Conservation (phyloP, 30 jellyfish, hydroid and myxozoan genomes). For the Aurelia aurita complex sp. Pacific region DNA sequence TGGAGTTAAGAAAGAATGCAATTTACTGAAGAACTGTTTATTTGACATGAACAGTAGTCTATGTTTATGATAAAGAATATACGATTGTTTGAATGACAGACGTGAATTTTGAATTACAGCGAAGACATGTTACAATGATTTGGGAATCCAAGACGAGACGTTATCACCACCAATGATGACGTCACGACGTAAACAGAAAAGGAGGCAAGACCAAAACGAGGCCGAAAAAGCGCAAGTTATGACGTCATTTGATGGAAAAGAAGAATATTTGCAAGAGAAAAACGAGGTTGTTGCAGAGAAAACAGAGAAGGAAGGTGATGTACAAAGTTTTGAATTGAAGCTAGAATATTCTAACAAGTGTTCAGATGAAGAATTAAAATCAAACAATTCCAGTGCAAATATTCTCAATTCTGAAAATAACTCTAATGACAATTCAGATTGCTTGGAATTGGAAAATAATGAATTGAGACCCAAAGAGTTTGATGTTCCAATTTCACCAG, state of each 20-base stretch:
- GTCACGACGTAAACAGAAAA: not conserved
- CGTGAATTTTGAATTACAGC: not conserved
- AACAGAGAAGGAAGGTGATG: not conserved
- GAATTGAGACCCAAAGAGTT: not conserved
- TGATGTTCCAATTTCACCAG: constrained; percentile 35
- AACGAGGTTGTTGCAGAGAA: not conserved
- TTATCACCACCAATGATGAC: constrained; percentile 18
- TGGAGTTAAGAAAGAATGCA: no score
- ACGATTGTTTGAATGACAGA: no score
- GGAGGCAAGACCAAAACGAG: constrained; percentile 11
- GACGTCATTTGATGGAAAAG: not conserved
- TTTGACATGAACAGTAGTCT: no score
- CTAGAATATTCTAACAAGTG: not conserved
- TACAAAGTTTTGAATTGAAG: not conserved
- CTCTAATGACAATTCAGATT: not conserved
- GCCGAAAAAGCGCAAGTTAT: not conserved
- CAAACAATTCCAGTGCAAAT: not conserved
- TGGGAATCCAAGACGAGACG: constrained; percentile 12
- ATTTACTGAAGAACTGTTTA: no score
- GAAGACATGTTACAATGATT: not conserved
- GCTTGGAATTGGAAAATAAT: not conserved
- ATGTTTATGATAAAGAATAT: no score
- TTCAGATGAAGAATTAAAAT: not conserved
- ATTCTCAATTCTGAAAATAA: not conserved
- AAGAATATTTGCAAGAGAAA: not conserved